These are phyloP conservation scores for Vimba vimba DNA, from an alignment of 2,113 vertebrate species.

Conservation along the genomic window DNA sequence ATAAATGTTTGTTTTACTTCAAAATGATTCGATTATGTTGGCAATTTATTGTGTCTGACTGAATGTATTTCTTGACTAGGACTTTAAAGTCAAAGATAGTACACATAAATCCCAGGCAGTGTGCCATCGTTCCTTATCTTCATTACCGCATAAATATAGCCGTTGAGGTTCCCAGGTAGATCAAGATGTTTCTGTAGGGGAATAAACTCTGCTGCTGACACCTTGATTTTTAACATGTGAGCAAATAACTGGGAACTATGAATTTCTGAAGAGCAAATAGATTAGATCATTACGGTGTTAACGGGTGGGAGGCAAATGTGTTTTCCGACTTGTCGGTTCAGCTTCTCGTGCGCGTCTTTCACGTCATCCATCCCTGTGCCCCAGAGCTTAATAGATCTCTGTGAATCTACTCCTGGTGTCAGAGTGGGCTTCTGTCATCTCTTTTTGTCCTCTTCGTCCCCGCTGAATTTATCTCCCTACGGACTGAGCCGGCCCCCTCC, in stretches of 20 bases:
- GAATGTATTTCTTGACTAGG: background rate
- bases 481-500: slow-evolving; percentile 35
- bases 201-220: slow-evolving; percentile 24
- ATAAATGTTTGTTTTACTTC: background rate
- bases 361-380: slow-evolving; percentile 12
- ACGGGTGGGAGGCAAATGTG: slow-evolving; percentile 36
- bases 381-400: slow-evolving; percentile 44
- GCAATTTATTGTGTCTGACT: background rate
- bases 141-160: slow-evolving; percentile 33
- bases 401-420: slow-evolving; percentile 51
- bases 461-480: slow-evolving; percentile 15
- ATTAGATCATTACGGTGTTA: slow-evolving; percentile 39
- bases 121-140: slow-evolving; percentile 30
- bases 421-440: slow-evolving; percentile 50
- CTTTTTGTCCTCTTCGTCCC: slow-evolving; percentile 46
- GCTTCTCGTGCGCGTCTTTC: slow-evolving; percentile 43
- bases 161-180: background rate
- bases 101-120: slow-evolving; percentile 37
- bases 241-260: slow-evolving; percentile 32
- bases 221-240: slow-evolving; percentile 39
- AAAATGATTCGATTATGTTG: background rate
- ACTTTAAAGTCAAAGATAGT: slow-evolving; percentile 24
- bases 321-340: slow-evolving; percentile 45
- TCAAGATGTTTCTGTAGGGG: slow-evolving; percentile 39
- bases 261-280: slow-evolving; percentile 43